A percentile compares a stretch with the other conserved stretches of the same genome.
These are phyloP conservation scores for Archilochus colubris DNA, from an alignment of 2,113 vertebrate genomes.

Conservation along the genomic window DNA sequence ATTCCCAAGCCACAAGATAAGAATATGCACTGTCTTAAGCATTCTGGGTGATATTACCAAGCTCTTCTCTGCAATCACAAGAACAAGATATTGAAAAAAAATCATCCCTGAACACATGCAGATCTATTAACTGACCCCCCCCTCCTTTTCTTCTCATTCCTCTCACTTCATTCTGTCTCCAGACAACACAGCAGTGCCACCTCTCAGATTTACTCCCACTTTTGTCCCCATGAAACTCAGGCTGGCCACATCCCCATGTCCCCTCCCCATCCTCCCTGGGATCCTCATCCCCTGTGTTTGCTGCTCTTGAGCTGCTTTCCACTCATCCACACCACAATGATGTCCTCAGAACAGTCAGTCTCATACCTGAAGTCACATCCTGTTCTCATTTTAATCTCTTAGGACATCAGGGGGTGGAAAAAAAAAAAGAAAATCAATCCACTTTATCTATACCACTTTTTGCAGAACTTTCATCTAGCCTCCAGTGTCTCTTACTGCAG, in stretches of 20 bases:
- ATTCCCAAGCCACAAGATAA: background rate
- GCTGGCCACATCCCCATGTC: background rate
- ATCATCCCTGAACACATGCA: background rate
- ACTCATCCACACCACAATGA: background rate
- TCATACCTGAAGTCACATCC: background rate
- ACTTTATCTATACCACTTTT: background rate
- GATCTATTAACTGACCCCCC: background rate
- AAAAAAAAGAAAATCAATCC: background rate
- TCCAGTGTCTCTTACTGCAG: background rate
- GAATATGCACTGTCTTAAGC: background rate
- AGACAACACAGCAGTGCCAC: background rate
- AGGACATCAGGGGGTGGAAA: fast-evolving
- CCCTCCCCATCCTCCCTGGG: background rate
- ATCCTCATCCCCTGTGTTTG: fast-evolving
- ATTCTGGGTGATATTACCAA: background rate
- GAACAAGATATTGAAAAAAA: background rate
- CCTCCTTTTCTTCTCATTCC: background rate
- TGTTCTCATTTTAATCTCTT: background rate
- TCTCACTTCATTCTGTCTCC: background rate
- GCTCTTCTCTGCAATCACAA: background rate
- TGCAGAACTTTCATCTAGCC: background rate
- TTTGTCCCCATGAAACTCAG: background rate
- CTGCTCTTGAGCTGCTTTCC: background rate
- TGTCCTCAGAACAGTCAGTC: background rate
- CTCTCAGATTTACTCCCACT: background rate